These are phyloP conservation scores for Laterallus jamaicensis DNA, from an alignment of 2,113 vertebrate species.

Conservation along the genomic window DNA sequence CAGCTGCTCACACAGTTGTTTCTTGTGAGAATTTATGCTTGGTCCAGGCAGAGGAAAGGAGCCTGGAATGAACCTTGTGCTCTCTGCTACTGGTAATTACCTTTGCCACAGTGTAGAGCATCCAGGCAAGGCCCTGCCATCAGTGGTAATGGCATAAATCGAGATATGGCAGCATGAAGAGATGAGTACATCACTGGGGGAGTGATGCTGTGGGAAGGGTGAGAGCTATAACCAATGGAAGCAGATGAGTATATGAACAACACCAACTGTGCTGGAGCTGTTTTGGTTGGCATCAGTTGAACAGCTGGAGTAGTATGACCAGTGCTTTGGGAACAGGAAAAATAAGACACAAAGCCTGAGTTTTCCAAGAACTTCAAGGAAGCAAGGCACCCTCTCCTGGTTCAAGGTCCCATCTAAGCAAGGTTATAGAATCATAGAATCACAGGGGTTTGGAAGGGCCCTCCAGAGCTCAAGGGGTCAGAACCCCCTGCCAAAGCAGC, in stretches of 20 bases:
- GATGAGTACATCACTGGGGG: not conserved
- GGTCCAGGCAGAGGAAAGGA: not conserved
- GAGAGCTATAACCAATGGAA: not conserved
- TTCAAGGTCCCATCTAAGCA: not conserved
- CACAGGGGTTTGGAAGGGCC: too few relatives aligned
- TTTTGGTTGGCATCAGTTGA: not conserved
- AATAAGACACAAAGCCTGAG: not conserved
- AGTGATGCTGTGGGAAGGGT: not conserved
- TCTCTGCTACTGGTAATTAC: slow-evolving; percentile 33
- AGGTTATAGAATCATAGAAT: not conserved
- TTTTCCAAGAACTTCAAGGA: not conserved
- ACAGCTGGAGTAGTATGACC: not conserved
- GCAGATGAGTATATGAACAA: not conserved
- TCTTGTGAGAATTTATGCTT: not conserved
- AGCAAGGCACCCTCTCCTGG: fast-evolving
- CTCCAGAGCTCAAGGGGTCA: too few relatives aligned
- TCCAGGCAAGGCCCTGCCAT: not conserved
- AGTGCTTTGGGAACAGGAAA: not conserved
- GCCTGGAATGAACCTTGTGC: slow-evolving; percentile 21
- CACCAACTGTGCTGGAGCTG: not conserved
- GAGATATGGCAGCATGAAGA: not conserved
- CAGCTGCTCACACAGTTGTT: not conserved
- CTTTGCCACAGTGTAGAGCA: not conserved
- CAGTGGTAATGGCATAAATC: not conserved
- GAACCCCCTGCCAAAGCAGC: too few relatives aligned